phyloP scores from a whole-genome alignment of 2,888 invertebrate genomes.

The Oscheius sp. region DNA sequence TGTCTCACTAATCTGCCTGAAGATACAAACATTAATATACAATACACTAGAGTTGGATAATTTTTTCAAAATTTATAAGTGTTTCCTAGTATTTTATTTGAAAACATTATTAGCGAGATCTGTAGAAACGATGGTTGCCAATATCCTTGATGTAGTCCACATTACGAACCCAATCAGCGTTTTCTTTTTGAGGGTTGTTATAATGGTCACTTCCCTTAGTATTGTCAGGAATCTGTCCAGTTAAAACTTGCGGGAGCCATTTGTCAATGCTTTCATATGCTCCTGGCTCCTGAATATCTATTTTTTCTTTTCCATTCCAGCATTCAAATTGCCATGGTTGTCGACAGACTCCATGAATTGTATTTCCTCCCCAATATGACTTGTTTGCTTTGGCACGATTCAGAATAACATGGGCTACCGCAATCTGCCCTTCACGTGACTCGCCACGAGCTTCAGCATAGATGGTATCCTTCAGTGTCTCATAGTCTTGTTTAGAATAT shows the following conservation, averaged over 20 bases:
- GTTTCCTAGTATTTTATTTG: no score
- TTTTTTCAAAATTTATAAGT: no score
- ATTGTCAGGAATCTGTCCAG: not conserved
- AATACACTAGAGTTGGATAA: no score
- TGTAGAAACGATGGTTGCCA: slow-evolving; percentile 12
- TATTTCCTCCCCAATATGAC: slow-evolving; percentile 1
- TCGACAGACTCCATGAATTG: slow-evolving; percentile 7
- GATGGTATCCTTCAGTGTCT: slow-evolving; percentile 4
- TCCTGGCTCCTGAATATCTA: not conserved
- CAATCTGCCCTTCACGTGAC: not conserved
- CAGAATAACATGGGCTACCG: slow-evolving; percentile 11
- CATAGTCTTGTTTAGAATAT: no score
- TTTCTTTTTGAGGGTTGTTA: not conserved
- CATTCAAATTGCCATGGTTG: slow-evolving; percentile 9
- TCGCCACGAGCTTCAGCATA: slow-evolving; percentile 13
- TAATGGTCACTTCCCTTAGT: slow-evolving; percentile 11
- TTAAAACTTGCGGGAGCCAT: not conserved
- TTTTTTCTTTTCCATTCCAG: slow-evolving; percentile 9
- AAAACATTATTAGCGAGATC: not conserved
- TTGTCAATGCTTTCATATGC: not conserved
- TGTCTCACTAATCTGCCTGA: no score
- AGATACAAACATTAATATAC: no score
- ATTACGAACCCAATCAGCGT: slow-evolving; percentile 4
- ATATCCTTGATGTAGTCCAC: not conserved
- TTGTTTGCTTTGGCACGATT: slow-evolving; percentile 15